phyloP scores from a whole-genome alignment of 2,797 vertebrate genomes.

The Merluccius polli region DNA sequence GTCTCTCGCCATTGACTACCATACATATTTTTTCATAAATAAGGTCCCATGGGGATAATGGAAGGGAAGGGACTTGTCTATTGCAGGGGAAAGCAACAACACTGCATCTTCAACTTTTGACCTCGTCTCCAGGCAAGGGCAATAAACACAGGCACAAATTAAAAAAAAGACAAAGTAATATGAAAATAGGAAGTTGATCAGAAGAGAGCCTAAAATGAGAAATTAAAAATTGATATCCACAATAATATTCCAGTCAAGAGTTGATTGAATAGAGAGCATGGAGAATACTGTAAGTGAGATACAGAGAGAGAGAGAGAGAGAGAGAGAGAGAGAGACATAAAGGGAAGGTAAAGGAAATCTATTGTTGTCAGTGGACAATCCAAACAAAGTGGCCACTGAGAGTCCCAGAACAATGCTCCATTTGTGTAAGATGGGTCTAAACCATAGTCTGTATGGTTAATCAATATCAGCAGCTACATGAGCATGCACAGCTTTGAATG shows the following conservation, averaged over 20 bases:
- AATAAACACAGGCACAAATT: not conserved
- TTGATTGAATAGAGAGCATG: not conserved
- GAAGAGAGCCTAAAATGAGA: not conserved
- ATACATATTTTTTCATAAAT: no score
- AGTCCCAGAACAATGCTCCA: not conserved
- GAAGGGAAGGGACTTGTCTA: no score
- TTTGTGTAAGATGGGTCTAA: not conserved
- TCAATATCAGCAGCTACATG: not conserved
- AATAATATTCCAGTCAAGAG: not conserved
- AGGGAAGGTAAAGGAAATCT: constrained; percentile 1
- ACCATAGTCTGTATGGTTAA: not conserved
- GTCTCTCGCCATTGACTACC: no score
- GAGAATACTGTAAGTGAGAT: no score
- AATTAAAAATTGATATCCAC: not conserved
- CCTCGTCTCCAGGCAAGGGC: not conserved
- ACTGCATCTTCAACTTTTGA: not conserved
- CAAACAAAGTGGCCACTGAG: not conserved
- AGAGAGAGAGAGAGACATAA: not conserved
- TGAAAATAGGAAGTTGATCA: not conserved
- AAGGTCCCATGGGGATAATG: no score
- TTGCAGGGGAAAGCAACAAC: not conserved
- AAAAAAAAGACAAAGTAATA: not conserved
- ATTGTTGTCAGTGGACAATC: not conserved
- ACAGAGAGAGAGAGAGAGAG: no score
- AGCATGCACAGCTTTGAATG: not conserved